Evolutionary conservation across 92 coral and sea anemone genomes (phyloP), one percentile per base, ranked within the genome.

Genomic region (Scolanthus callimorphus): DNA sequence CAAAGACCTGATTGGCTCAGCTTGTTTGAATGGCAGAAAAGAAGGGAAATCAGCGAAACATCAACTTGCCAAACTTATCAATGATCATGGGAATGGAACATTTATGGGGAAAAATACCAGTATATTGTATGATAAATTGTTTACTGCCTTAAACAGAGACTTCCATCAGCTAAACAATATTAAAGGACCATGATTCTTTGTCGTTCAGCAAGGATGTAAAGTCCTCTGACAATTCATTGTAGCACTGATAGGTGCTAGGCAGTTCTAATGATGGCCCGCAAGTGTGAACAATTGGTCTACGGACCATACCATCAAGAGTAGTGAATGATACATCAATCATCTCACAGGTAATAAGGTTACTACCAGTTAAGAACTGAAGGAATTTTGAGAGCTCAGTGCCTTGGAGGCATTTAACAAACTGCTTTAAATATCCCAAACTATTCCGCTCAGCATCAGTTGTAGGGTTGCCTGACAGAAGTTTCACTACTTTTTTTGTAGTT

Each of bases 111-210:
- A n/a, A n/a, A n/a, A n/a, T n/a, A n/a, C n/a, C n/a, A n/a, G n/a
- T n/a, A n/a, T n/a, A n/a, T n/a, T n/a, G n/a, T n/a, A n/a, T n/a
- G n/a, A n/a, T n/a, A n/a, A n/a, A n/a, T n/a, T n/a, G n/a, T n/a
- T n/a, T n/a, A n/a, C n/a, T n/a, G n/a, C n/a, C n/a, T n/a, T n/a
- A n/a, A n/a, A n/a, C n/a, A n/a, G n/a, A n/a, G n/a, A n/a, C n/a
- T n/a, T n/a, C n/a, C n/a, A n/a, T n/a, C n/a, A n/a, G n/a, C 43
- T 61, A 61, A 1, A 61, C 55, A 25, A 81, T 81, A 34, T 70
- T 82, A 24, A 76, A 82, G 11, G 67, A 38, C 89, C 89, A 82
- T 25, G 83, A 72, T 29, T 75, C 76, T 43, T 70, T 76, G 3
- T 76, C 51, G 3, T 51, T 44, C 15, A 82, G 67, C 21, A 82